phyloP scores from a whole-genome alignment of 2,888 invertebrate species.

The Agrilus mali region DNA sequence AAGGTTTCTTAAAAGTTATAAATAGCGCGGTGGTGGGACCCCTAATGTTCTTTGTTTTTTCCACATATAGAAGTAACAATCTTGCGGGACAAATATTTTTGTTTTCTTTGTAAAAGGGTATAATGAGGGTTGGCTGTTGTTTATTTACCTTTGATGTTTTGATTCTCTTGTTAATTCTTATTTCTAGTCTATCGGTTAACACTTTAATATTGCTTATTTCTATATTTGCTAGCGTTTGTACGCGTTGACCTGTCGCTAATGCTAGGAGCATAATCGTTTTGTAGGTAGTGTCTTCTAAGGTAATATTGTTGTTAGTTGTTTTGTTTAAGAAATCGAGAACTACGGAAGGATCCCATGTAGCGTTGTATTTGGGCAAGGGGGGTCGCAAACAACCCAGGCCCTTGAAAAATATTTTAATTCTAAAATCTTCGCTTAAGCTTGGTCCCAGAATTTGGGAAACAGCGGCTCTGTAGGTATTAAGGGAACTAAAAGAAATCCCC shows the following conservation, averaged over 20 bases:
- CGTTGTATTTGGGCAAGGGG: neutral
- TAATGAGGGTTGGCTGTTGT: slow-evolving; percentile 1
- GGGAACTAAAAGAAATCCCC: neutral
- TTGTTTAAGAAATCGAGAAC: slow-evolving; percentile 1
- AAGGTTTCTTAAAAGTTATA: slow-evolving; percentile 3
- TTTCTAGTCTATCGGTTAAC: neutral
- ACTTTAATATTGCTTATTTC: neutral
- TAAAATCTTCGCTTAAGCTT: neutral
- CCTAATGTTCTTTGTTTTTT: neutral
- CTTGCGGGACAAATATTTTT: slow-evolving; percentile 1
- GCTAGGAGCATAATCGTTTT: slow-evolving; percentile 4
- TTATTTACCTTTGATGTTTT: slow-evolving; percentile 1
- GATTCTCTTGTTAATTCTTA: neutral
- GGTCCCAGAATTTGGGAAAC: neutral
- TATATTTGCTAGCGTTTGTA: slow-evolving; percentile 3
- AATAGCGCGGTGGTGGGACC: neutral
- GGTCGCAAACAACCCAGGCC: neutral
- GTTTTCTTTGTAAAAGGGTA: slow-evolving; percentile 2
- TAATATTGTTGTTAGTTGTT: neutral
- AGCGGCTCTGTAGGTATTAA: neutral
- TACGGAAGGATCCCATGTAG: neutral
- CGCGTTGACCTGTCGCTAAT: slow-evolving; percentile 1
- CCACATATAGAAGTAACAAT: neutral
- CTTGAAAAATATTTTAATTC: slow-evolving; percentile 1
- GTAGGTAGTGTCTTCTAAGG: neutral